Percentiles rank a stretch among this genome's conserved stretches.
These are phyloP conservation scores for Sycophila texana DNA, from an alignment of 2,888 invertebrate genomes.

Conservation along the genomic window DNA sequence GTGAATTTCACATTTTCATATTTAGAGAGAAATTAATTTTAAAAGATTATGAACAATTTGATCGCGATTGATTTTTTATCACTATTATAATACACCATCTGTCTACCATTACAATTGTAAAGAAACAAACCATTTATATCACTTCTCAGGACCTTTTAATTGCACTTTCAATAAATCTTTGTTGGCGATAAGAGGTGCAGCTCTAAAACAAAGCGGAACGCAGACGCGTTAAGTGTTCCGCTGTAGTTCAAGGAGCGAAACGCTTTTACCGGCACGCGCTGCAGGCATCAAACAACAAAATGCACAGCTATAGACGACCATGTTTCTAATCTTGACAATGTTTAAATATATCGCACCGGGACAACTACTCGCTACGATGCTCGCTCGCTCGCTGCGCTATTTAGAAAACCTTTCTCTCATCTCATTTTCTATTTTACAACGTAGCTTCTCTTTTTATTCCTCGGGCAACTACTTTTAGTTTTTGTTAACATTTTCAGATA, in stretches of 20 bases:
- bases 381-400: conserved; percentile 58
- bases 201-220: background rate
- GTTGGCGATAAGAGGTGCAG: background rate
- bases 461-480: conserved; percentile 3
- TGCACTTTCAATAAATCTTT: no score
- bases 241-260: conserved; percentile 11
- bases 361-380: conserved; percentile 34
- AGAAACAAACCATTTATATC: no score
- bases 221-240: background rate
- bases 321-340: conserved; percentile 60
- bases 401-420: conserved; percentile 54
- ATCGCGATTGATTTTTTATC: background rate
- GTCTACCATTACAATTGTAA: no score
- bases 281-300: conserved; percentile 40
- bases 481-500: background rate
- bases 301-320: conserved; percentile 45
- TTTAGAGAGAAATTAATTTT: no score
- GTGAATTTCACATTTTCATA: no score
- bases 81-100: no score
- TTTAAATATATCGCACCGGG: conserved; percentile 64
- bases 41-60: no score
- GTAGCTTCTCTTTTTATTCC: conserved; percentile 56
- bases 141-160: no score
- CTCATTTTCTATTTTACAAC: background rate
- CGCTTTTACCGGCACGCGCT: background rate